These are phyloP conservation scores for Tipula lateralis DNA, from an alignment of 2,888 invertebrate genomes.

Conservation along the genomic window DNA sequence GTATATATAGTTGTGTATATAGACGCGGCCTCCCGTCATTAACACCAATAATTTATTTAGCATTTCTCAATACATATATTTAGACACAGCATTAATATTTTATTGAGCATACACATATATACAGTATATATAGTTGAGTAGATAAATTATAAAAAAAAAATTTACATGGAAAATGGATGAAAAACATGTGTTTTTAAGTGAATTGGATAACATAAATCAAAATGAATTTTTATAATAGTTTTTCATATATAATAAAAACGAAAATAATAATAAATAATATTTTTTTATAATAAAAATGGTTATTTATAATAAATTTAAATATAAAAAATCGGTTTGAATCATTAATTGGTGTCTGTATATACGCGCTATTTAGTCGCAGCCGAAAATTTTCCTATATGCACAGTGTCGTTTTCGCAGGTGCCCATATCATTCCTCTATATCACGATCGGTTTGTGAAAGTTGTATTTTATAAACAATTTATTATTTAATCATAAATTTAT, in stretches of 20 bases:
- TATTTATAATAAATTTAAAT: not conserved
- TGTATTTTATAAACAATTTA: not conserved
- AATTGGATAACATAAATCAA: not conserved
- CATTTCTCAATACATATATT: not conserved
- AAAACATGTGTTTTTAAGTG: slow-evolving; percentile 5
- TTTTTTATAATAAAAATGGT: not conserved
- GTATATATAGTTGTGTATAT: too few species aligned
- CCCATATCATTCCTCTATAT: not conserved
- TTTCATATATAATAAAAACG: not conserved
- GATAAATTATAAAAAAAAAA: not conserved
- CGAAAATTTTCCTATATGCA: not conserved
- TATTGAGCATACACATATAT: too few species aligned
- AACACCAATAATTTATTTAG: not conserved
- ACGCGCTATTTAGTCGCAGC: not conserved
- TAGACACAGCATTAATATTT: not conserved
- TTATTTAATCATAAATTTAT: not conserved
- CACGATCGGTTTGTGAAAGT: not conserved
- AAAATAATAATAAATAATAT: not conserved
- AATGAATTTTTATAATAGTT: not conserved
- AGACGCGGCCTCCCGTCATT: not conserved
- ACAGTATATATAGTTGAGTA: not conserved
- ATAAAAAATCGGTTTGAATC: not conserved
- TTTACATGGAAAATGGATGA: not conserved
- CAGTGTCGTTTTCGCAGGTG: not conserved
- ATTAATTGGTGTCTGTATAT: not conserved